Evolutionary conservation across 2,797 vertebrate species (phyloP), one percentile per base, ranked within the genome.

Genomic region (Mormyrus hasselquistii): DNA sequence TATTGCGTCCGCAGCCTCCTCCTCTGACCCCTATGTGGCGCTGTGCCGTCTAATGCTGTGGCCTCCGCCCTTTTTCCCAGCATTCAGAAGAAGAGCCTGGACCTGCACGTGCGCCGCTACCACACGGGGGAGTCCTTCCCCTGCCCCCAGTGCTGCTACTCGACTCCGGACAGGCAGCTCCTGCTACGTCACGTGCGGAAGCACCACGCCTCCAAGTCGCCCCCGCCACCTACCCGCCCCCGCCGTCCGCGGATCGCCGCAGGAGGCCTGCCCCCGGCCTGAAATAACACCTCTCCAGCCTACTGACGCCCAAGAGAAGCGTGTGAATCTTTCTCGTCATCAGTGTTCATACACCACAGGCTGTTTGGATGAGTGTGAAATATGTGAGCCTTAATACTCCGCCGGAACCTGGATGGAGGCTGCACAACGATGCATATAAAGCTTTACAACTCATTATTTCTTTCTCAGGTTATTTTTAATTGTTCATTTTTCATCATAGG

Each of bases 41-140:
- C 84, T 86, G 50, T 3, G 12, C n/a, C 1, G 7, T 22, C 22
- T 62, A n/a, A 62, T 7, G n/a, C n/a, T 25, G 7, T 9, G n/a
- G n/a, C 57, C n/a, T 62, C 19, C 55, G 19, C 22, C 4, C 16
- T n/a, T 52, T 57, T 5, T 34, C 50, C 55, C 90, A 97, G 96
- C 79, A 94, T 96, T 89, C 96, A 95, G 92, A 97, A 97, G 94
- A 97, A 96, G 92, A 96, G 95, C 90, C 90, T 97, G 93, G 96
- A 96, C 89, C 94, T 96, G 4, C 96, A 94, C 5, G 50, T 90
- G n/a, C 57, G 88, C 3, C 92, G 94, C 0, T 95, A 95, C 90
- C 95, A 95, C 92, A 94, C 95, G 0, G 94, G 93, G 0, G 95
- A 96, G 90, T 92, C 89, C 6, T 96, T 96, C 91, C 92, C 92